Evolutionary conservation across 2,797 vertebrate species (phyloP).

Genomic region (Sebastes diaconus): DNA sequence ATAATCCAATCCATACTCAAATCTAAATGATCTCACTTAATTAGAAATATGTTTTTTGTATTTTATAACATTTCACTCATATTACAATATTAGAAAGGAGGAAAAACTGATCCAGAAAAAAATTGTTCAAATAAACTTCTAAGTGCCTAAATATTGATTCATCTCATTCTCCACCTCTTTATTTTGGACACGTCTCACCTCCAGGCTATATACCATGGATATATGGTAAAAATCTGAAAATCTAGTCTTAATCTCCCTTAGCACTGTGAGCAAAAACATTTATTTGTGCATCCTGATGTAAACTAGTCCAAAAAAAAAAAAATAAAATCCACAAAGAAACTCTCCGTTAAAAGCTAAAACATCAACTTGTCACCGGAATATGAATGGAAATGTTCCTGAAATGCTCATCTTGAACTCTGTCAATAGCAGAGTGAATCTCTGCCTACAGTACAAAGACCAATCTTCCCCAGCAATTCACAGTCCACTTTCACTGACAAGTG

Average conservation of each 20-base stretch:
- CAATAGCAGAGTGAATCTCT: not conserved
- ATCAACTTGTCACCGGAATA: not conserved
- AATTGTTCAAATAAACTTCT: not conserved
- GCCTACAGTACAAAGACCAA: slow-evolving; percentile 1
- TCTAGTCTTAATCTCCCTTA: not conserved
- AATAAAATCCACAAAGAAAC: not conserved
- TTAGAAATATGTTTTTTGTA: not conserved
- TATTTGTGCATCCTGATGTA: not conserved
- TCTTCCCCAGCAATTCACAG: slow-evolving; percentile 17
- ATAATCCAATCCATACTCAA: not conserved
- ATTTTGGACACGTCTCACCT: not conserved
- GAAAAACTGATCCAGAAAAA: not conserved
- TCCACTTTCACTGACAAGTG: slow-evolving; percentile 34
- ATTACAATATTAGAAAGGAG: not conserved
- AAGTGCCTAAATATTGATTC: not conserved
- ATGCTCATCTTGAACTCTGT: slow-evolving; percentile 2
- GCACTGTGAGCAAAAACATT: not conserved
- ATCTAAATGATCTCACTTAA: not conserved
- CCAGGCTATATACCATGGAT: not conserved
- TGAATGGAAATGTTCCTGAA: slow-evolving; percentile 6
- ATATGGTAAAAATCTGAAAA: not conserved
- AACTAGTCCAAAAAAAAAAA: not conserved
- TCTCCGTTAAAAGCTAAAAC: not conserved
- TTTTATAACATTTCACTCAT: not conserved
- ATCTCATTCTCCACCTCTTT: not conserved